phyloP scores from a whole-genome alignment of 2,797 vertebrate species.

The Paguma larvata region DNA sequence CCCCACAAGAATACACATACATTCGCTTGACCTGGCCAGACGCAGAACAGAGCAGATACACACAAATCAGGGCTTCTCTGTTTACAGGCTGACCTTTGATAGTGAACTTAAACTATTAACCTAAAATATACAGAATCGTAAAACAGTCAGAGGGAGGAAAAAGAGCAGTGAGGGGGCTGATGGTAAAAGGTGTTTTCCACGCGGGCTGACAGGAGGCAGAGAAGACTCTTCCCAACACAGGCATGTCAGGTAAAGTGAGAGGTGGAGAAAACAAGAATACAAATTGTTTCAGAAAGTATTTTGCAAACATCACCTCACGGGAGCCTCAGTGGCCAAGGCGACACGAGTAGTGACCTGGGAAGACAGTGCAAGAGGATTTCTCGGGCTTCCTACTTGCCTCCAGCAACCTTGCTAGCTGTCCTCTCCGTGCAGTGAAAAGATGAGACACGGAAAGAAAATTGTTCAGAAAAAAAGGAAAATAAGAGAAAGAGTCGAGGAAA shows the following conservation, averaged over 20 bases:
- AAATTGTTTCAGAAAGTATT: background rate
- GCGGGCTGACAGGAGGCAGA: background rate
- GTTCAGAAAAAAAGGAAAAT: background rate
- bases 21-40: background rate
- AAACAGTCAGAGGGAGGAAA: background rate
- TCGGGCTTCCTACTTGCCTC: background rate
- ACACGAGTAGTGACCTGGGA: accelerated
- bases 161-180: background rate
- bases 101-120: background rate
- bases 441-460: background rate
- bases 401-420: background rate
- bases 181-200: background rate
- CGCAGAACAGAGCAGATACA: background rate
- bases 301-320: background rate
- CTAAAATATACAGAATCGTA: background rate
- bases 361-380: background rate
- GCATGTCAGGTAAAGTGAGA: background rate
- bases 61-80: background rate
- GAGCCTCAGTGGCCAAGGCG: background rate
- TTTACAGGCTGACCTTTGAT: background rate
- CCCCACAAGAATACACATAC: slow-evolving; percentile 29
- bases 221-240: background rate
- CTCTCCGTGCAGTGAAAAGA: background rate
- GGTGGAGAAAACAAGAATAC: background rate
- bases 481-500: background rate